Evolutionary conservation across 2,113 vertebrate genomes (phyloP).

Genomic region (Hemiprocne comata): DNA sequence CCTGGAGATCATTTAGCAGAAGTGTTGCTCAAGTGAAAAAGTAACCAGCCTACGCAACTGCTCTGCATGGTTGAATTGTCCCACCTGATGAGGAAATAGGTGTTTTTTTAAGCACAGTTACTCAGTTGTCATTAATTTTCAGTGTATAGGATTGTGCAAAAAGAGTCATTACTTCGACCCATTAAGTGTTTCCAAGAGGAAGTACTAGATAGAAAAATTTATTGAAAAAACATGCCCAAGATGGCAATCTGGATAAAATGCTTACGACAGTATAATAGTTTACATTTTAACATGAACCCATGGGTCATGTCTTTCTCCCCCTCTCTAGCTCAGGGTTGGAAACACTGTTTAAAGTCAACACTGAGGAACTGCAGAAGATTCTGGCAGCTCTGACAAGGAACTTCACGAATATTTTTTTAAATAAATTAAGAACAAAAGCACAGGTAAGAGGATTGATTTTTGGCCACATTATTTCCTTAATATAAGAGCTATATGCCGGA

Average conservation of each 20-base stretch:
- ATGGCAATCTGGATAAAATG: neutral
- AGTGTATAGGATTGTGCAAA: neutral
- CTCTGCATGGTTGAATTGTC: neutral
- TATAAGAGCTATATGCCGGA: neutral
- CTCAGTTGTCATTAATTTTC: neutral
- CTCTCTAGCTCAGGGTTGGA: conserved; percentile 64
- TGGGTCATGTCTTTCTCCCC: neutral
- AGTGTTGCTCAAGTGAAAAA: neutral
- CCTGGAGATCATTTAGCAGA: neutral
- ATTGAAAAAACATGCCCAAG: neutral
- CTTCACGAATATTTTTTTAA: conserved; percentile 66
- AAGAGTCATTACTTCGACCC: neutral
- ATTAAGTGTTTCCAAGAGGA: neutral
- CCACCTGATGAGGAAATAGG: conserved; percentile 2
- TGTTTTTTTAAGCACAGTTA: neutral
- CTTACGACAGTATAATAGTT: neutral
- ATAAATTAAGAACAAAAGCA: conserved; percentile 28
- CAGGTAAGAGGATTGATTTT: conserved; percentile 70
- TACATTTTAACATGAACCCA: neutral
- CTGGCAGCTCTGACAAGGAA: conserved; percentile 5
- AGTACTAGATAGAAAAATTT: neutral
- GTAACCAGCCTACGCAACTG: neutral
- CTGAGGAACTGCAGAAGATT: conserved; percentile 56
- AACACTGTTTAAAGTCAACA: conserved; percentile 34
- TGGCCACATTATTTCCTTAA: neutral